phyloP scores from a whole-genome alignment of 2,797 vertebrate species.

The Anableps anableps region DNA sequence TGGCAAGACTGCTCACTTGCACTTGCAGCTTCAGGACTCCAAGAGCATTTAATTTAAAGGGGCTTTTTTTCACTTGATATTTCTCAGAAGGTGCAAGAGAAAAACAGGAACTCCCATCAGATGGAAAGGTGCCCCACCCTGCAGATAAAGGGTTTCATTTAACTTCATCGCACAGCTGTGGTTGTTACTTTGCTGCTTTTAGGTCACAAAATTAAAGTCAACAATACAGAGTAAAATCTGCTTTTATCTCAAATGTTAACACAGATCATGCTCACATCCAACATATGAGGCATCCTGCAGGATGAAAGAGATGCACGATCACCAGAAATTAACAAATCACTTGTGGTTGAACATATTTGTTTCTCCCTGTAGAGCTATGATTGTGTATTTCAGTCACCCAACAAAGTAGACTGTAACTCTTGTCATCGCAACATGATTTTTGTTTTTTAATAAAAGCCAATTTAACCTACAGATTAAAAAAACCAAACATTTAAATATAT shows the following conservation, averaged over 20 bases:
- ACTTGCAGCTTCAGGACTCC: conserved; percentile 40
- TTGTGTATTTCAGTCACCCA: conserved; percentile 32
- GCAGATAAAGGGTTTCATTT: conserved; percentile 58
- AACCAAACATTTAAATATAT: background rate
- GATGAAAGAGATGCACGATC: conserved; percentile 14
- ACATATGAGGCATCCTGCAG: conserved; percentile 6
- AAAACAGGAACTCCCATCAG: conserved; percentile 78
- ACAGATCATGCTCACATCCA: conserved; percentile 8
- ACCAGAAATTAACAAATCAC: conserved; percentile 27
- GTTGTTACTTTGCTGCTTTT: conserved; percentile 20
- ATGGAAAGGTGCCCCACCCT: conserved; percentile 68
- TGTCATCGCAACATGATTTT: conserved; percentile 32
- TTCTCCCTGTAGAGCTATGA: conserved; percentile 25
- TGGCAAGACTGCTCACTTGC: conserved; percentile 55
- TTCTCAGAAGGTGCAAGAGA: conserved; percentile 61
- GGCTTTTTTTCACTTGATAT: conserved; percentile 34
- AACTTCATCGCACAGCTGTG: conserved; percentile 64
- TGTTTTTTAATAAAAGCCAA: conserved; percentile 16
- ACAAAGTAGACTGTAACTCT: conserved; percentile 28
- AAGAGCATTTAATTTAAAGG: conserved; percentile 47
- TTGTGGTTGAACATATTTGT: conserved; percentile 17
- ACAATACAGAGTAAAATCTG: conserved; percentile 7
- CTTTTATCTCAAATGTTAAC: conserved; percentile 34
- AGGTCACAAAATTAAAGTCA: conserved; percentile 3
- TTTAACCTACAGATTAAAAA: background rate